phyloP scores from a whole-genome alignment of 2,113 vertebrate genomes.

The Emydura subglobosa region DNA sequence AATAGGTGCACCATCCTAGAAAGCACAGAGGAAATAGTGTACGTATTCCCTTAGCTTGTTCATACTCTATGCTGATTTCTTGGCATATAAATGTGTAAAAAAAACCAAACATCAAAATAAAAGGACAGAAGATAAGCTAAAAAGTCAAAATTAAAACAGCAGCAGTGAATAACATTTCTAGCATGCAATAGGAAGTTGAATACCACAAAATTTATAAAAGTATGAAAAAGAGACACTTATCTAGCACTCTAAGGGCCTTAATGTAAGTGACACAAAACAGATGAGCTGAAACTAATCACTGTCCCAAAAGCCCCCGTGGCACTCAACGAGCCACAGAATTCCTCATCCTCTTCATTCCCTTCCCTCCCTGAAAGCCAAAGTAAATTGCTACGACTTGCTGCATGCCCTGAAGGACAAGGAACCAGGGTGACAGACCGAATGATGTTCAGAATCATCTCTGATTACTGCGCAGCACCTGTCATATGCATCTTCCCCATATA shows the following conservation, averaged over 20 bases:
- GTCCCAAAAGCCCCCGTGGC: neutral
- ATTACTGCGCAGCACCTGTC: neutral
- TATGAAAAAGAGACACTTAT: neutral
- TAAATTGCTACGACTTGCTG: neutral
- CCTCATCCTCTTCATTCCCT: neutral
- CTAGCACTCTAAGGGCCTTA: neutral
- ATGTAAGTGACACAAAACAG: neutral
- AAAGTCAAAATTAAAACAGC: slow-evolving; percentile 49
- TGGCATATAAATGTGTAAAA: neutral
- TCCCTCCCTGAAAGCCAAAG: neutral
- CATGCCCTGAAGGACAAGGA: neutral
- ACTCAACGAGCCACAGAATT: neutral
- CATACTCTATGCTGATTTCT: slow-evolving; percentile 47
- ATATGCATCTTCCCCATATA: neutral
- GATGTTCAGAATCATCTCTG: fast-evolving
- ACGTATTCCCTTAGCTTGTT: slow-evolving; percentile 23
- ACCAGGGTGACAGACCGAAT: fast-evolving
- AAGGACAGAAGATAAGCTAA: slow-evolving; percentile 32
- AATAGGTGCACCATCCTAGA: slow-evolving; percentile 44
- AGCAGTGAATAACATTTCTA: slow-evolving; percentile 55
- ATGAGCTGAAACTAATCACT: neutral
- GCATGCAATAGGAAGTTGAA: slow-evolving; percentile 58
- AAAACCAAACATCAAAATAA: slow-evolving; percentile 17
- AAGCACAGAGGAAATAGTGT: slow-evolving; percentile 29
- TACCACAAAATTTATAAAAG: neutral